A percentile compares a stretch with the other conserved stretches of the same genome.
phyloP scores from a whole-genome alignment of 1,140 invertebrate genomes.

The Macrosteles quadrilineatus region DNA sequence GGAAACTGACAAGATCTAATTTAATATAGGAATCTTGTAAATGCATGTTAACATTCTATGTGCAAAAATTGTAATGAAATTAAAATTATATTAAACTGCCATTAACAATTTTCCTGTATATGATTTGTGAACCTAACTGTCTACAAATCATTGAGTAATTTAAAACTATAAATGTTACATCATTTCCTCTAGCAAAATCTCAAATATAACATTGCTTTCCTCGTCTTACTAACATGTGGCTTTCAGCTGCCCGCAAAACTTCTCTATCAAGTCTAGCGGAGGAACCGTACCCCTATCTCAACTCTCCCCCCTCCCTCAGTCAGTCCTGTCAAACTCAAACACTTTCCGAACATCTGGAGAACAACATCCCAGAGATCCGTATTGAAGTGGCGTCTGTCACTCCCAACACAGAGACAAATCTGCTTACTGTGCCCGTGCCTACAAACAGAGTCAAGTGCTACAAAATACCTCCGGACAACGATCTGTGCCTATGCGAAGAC shows the following conservation, averaged over 20 bases:
- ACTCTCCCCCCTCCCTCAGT: background rate
- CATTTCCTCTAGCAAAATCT: no score
- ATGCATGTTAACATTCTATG: no score
- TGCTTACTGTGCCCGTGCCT: conserved; percentile 38
- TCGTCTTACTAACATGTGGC: conserved; percentile 4
- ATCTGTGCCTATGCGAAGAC: conserved; percentile 41
- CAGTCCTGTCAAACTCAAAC: conserved; percentile 9
- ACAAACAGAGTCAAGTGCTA: conserved; percentile 37
- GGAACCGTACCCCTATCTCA: background rate
- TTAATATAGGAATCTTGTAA: no score
- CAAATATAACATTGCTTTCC: no score
- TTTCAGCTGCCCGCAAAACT: conserved; percentile 5
- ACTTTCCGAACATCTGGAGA: conserved; percentile 19
- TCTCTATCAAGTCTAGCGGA: conserved; percentile 14
- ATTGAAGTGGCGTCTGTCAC: conserved; percentile 29
- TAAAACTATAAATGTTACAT: no score
- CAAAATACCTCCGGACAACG: conserved; percentile 38
- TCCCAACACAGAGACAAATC: conserved; percentile 22
- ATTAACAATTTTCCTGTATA: no score
- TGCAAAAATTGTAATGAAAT: no score
- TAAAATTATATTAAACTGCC: no score
- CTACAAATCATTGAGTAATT: no score
- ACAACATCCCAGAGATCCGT: conserved; percentile 30
- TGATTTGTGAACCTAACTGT: no score
- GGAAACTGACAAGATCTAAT: no score